Evolutionary conservation across 2,113 vertebrate genomes (phyloP).

Genomic region (Kobus ellipsiprymnus): DNA sequence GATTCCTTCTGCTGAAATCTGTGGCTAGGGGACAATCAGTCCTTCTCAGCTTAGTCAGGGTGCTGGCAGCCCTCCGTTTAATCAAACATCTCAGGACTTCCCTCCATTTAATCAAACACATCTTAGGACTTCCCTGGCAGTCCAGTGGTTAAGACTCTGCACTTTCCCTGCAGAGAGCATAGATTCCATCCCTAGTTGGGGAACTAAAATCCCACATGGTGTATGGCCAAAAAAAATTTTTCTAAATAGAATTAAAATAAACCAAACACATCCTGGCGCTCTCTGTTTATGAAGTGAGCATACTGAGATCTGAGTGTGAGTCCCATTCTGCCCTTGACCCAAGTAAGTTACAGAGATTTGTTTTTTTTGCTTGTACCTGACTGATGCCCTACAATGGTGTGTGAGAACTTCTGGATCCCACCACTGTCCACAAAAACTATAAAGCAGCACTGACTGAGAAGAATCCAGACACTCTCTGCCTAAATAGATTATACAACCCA

Average conservation of each 20-base stretch:
- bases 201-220: neutral
- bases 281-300: neutral
- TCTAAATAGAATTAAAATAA: neutral
- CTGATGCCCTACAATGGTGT: neutral
- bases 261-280: neutral
- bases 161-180: neutral
- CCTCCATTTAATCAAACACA: neutral
- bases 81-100: neutral
- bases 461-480: neutral
- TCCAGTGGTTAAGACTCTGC: neutral
- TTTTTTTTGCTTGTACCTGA: neutral
- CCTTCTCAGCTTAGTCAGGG: neutral
- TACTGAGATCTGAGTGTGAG: neutral
- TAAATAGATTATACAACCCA: too few species aligned
- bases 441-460: neutral
- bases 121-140: neutral
- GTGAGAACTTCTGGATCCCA: neutral
- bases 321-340: neutral
- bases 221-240: fast-evolving
- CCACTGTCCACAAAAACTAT: neutral
- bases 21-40: neutral
- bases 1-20: neutral
- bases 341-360: neutral
- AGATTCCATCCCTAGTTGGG: neutral
- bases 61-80: neutral